Conservation (phyloP, 2,113 vertebrate genomes). For the Albula goreensis region DNA sequence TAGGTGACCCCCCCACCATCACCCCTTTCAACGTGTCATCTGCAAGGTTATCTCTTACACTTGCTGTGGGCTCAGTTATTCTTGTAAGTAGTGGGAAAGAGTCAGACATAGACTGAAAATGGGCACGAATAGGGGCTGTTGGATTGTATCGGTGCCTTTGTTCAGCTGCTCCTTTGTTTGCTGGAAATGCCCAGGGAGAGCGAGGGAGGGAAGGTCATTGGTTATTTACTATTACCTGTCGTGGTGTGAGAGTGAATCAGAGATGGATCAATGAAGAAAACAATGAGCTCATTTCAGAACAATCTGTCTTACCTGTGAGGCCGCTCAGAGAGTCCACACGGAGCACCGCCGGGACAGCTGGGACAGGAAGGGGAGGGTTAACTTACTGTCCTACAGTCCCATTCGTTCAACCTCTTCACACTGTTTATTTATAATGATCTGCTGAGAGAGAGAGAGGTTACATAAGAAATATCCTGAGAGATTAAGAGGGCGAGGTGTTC, state of each 20-base stretch:
- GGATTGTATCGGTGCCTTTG: neutral
- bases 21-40: conserved; percentile 59
- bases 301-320: neutral
- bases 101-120: conserved; percentile 26
- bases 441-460: neutral
- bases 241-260: neutral
- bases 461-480: neutral
- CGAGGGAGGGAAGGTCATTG: neutral
- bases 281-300: neutral
- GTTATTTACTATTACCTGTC: neutral
- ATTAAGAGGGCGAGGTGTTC: too few species aligned
- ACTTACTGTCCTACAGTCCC: neutral
- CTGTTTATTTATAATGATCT: neutral
- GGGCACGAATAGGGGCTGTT: neutral
- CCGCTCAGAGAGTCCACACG: neutral
- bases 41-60: conserved; percentile 65
- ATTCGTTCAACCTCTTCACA: neutral
- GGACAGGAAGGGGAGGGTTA: neutral
- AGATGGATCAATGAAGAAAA: neutral
- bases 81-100: neutral
- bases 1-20: neutral
- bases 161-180: neutral
- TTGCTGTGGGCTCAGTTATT: conserved; percentile 65
- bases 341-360: neutral
- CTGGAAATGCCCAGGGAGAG: conserved; percentile 1